Evolutionary conservation across 2,888 invertebrate genomes (phyloP).

Genomic region (Auanema freiburgensis): DNA sequence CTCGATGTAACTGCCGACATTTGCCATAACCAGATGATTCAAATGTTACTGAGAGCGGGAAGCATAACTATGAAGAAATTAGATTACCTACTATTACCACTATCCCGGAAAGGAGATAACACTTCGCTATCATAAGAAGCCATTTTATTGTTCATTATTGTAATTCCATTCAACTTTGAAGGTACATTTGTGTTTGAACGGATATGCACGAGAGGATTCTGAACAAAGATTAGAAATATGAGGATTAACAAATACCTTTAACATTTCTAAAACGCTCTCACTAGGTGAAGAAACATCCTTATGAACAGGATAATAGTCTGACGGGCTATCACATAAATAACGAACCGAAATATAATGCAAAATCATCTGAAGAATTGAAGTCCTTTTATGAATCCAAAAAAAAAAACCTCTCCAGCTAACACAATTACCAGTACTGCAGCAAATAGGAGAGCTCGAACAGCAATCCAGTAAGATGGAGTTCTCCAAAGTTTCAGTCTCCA

Average conservation of each 20-base stretch:
- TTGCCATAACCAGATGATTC: background rate
- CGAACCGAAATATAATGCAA: background rate
- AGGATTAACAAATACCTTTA: background rate
- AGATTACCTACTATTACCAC: no score
- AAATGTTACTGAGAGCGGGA: background rate
- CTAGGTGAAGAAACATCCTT: background rate
- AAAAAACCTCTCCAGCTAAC: background rate
- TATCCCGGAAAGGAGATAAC: no score
- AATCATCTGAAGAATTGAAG: background rate
- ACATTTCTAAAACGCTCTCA: slow-evolving; percentile 1
- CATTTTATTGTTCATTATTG: background rate
- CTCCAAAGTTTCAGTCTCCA: background rate
- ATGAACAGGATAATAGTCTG: background rate
- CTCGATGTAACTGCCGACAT: background rate
- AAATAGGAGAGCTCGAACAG: background rate
- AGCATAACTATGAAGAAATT: background rate
- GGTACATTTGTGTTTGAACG: background rate
- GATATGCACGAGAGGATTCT: no score
- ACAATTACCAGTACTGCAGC: background rate
- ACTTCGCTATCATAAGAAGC: background rate
- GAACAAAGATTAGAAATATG: no score
- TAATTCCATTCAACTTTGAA: slow-evolving; percentile 3
- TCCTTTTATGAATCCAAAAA: background rate
- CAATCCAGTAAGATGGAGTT: background rate
- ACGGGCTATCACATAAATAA: background rate